These are phyloP conservation scores for Caenorhabditis zanzibari DNA, from an alignment of 2,888 invertebrate genomes.

Conservation along the genomic window DNA sequence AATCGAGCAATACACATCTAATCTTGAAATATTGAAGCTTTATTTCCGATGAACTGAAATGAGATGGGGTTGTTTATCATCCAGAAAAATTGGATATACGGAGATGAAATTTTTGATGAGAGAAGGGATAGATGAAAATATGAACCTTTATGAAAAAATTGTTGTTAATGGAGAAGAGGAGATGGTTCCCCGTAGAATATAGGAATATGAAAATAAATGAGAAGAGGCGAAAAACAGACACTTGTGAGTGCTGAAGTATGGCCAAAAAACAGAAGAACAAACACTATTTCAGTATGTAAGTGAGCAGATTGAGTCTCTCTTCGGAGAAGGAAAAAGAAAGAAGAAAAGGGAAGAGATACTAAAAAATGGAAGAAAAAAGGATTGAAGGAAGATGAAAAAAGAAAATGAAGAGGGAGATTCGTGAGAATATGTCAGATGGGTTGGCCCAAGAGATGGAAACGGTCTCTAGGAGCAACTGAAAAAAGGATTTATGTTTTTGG, in stretches of 20 bases:
- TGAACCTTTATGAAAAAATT: slow-evolving; percentile 18
- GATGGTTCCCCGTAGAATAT: not conserved
- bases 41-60: slow-evolving; percentile 14
- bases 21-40: slow-evolving; percentile 13
- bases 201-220: slow-evolving; percentile 12
- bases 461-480: not conserved
- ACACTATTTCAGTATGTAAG: slow-evolving; percentile 48
- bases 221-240: not conserved
- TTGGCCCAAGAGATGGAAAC: not conserved
- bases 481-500: not conserved
- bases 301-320: slow-evolving; percentile 47
- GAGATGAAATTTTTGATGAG: slow-evolving; percentile 8
- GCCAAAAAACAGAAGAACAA: slow-evolving; percentile 47
- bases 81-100: not conserved
- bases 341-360: slow-evolving; percentile 8
- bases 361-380: slow-evolving; percentile 11
- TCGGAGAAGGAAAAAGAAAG: slow-evolving; percentile 1
- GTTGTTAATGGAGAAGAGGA: slow-evolving; percentile 20
- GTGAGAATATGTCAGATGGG: slow-evolving; percentile 32
- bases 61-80: slow-evolving; percentile 17
- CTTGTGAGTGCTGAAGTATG: slow-evolving; percentile 20
- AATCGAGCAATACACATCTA: not conserved
- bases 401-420: slow-evolving; percentile 3
- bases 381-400: slow-evolving; percentile 4
- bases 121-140: not conserved